These are phyloP conservation scores for Leptopilina clavipes DNA, from an alignment of 1,140 invertebrate genomes.

Conservation along the genomic window DNA sequence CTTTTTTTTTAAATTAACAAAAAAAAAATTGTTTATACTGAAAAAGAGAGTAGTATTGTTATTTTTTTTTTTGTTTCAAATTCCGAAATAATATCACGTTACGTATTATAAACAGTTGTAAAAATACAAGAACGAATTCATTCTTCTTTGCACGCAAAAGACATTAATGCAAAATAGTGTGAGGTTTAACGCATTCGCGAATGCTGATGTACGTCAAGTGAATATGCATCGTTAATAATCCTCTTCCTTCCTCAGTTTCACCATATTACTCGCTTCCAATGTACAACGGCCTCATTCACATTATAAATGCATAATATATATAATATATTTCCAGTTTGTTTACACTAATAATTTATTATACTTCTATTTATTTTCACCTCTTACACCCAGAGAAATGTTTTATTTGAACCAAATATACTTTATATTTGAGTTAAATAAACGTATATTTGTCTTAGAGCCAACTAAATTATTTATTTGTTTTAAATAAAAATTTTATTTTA, in stretches of 20 bases:
- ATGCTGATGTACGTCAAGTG: constrained; percentile 12
- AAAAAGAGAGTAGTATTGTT: too few relatives aligned
- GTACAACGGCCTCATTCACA: constrained; percentile 23
- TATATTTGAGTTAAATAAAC: too few relatives aligned
- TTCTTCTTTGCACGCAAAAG: constrained; percentile 32
- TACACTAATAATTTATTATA: neutral
- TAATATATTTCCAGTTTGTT: constrained; percentile 11
- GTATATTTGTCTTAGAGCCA: too few relatives aligned
- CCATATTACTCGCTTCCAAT: constrained; percentile 13
- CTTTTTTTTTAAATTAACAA: too few relatives aligned
- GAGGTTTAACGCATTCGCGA: neutral
- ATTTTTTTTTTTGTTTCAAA: neutral
- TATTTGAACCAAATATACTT: too few relatives aligned
- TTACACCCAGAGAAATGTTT: too few relatives aligned
- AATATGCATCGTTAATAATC: constrained; percentile 39
- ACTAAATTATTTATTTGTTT: too few relatives aligned
- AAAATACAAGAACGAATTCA: neutral
- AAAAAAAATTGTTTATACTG: too few relatives aligned
- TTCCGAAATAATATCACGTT: constrained; percentile 1
- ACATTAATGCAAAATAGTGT: constrained; percentile 22
- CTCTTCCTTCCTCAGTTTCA: constrained; percentile 46
- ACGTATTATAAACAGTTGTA: neutral
- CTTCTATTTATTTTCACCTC: neutral
- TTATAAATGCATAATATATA: too few relatives aligned
- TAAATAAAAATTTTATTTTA: too few relatives aligned